Conservation (phyloP, 1,140 invertebrate species). For the Macrosteles quadrilineatus region DNA sequence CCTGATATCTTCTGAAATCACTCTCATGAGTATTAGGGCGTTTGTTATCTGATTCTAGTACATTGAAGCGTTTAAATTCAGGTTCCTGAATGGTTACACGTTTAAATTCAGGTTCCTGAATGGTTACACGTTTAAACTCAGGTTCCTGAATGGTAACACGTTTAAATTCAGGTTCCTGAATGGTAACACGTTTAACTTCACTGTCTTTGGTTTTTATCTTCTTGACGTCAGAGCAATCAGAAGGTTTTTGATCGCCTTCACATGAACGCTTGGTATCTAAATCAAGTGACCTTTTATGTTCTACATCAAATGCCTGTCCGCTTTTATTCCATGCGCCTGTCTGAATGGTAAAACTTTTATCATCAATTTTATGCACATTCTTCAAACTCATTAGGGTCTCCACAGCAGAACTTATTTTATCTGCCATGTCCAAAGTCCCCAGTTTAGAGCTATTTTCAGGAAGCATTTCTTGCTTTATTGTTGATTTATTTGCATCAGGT, state of each 20-base stretch:
- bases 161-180: slow-evolving; percentile 5
- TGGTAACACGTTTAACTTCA: neutral
- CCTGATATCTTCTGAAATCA: neutral
- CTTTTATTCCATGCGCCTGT: neutral
- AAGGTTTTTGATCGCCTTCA: neutral
- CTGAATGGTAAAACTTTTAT: neutral
- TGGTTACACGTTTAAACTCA: neutral
- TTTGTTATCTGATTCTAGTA: neutral
- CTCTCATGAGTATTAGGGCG: neutral
- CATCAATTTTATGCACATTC: neutral
- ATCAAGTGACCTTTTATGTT: neutral
- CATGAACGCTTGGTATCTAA: neutral
- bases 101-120: neutral
- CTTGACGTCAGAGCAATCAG: neutral
- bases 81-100: neutral
- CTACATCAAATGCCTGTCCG: neutral
- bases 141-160: neutral
- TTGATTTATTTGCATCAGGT: neutral
- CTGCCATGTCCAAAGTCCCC: neutral
- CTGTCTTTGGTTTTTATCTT: neutral
- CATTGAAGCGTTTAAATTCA: neutral
- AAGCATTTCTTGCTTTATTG: neutral
- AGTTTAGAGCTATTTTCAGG: neutral
- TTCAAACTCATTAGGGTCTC: slow-evolving; percentile 3
- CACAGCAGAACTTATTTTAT: neutral